A percentile compares a stretch with the other conserved stretches of the same genome.
Conservation (phyloP, 2,888 invertebrate genomes). For the Choreutis nemorana region DNA sequence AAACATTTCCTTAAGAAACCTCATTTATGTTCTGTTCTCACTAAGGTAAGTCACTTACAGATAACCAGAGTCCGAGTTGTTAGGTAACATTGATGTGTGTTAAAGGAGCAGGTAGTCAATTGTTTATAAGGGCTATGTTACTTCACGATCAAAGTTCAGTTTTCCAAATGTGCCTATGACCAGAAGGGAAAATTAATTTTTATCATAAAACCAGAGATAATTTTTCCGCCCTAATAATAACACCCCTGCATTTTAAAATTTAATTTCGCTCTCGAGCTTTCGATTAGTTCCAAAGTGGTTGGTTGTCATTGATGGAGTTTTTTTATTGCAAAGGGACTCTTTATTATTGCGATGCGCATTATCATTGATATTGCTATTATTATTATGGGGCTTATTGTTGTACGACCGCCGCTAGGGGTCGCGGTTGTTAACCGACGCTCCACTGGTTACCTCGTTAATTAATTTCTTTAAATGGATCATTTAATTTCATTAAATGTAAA, state of each 20-base stretch:
- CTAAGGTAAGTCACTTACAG: no score
- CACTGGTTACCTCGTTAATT: conserved; percentile 61
- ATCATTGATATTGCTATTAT: conserved; percentile 46
- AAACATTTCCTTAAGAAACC: no score
- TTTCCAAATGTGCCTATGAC: no score
- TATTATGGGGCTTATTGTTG: conserved; percentile 32
- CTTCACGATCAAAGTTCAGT: no score
- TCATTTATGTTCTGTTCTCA: no score
- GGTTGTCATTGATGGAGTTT: conserved; percentile 56
- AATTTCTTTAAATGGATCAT: conserved; percentile 65
- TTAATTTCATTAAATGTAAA: conserved; percentile 66
- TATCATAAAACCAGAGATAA: no score
- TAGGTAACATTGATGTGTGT: no score
- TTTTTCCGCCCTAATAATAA: no score
- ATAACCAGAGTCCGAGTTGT: no score
- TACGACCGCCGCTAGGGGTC: conserved; percentile 18
- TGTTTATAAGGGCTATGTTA: no score
- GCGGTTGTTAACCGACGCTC: conserved; percentile 46
- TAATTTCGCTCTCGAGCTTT: conserved; percentile 42
- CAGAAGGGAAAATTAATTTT: no score
- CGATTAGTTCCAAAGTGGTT: conserved; percentile 55
- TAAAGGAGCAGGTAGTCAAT: no score
- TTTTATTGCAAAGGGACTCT: conserved; percentile 56
- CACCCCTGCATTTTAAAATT: conserved; percentile 30
- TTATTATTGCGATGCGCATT: conserved; percentile 39